Evolutionary conservation across 2,888 invertebrate species (phyloP), one percentile per base, ranked within the genome.

Genomic region (Drosophila subsilvestris): DNA sequence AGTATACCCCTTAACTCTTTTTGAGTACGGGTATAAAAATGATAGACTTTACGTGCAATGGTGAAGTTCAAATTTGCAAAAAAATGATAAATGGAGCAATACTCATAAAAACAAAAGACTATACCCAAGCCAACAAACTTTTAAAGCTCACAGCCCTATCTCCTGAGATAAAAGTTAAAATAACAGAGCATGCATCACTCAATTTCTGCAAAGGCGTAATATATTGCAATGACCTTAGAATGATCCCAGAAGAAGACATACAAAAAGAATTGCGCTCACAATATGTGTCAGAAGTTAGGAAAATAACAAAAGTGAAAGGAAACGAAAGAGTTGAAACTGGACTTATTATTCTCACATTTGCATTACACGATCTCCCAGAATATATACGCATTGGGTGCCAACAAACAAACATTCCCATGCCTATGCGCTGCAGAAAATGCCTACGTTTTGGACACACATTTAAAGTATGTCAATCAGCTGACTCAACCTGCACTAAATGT

Each of bases 161-260:
- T 8, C 1, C 27, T 2, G 27, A 27, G 8, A 27, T 27, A 27
- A 27, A 53, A 53, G 18, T 42, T 42, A 53, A 5, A 7, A 18
- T 32, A 53, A 42, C n/a, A 37, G 37, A 37, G 18, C 53, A 53
- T 32, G 14, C 29, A 42, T 9, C 27, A 49, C 27, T 49, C 49
- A 29, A 50, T 29, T 50, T 18, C 10, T 17, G 10, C 49, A 50
- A 29, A 50, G 29, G 17, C 12, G 49, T 50, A 29, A 50, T 50
- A 50, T 50, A 50, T 17, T 29, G 49, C 17, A 50, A 50, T 50
- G 29, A 50, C 25, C 29, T 49, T 17, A n/a, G 49, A n/a, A 50
- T 29, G 17, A 50, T 50, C 25, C 29, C 49, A 17, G 49, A 50
- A n/a, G n/a, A n/a, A 29, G 17, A 50, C n/a, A 50, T 29, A 29